These are phyloP conservation scores for Redunca redunca DNA, from an alignment of 2,113 vertebrate genomes.

Conservation along the genomic window DNA sequence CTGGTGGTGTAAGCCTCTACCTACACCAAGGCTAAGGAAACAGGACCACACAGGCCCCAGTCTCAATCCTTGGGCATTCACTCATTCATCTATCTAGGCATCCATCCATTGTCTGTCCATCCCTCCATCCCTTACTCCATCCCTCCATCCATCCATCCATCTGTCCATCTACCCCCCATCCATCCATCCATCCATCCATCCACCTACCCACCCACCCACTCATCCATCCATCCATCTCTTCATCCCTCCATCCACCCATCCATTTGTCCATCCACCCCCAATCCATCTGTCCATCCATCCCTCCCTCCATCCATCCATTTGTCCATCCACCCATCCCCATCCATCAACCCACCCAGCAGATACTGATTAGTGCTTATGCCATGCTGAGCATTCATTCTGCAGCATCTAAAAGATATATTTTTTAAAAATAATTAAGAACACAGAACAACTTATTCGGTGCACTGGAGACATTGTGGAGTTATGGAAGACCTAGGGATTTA, in stretches of 20 bases:
- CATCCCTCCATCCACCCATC: rapidly evolving
- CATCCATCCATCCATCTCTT: not conserved
- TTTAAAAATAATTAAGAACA: not conserved
- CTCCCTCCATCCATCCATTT: not conserved
- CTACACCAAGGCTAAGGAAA: not conserved
- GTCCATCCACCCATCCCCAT: not conserved
- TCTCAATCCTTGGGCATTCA: not conserved
- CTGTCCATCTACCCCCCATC: too few relatives aligned
- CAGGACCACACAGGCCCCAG: not conserved
- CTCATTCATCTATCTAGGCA: not conserved
- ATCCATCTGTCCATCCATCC: too few relatives aligned
- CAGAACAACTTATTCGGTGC: not conserved
- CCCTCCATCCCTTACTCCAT: not conserved
- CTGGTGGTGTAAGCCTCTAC: not conserved
- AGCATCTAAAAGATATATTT: not conserved
- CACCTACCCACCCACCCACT: too few relatives aligned
- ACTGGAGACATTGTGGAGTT: not conserved
- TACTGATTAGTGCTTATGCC: not conserved
- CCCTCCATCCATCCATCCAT: not conserved
- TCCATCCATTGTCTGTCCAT: not conserved
- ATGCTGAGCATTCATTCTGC: not conserved
- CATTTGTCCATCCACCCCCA: too few relatives aligned
- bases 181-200: not conserved
- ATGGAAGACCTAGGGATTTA: not conserved
- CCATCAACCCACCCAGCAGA: not conserved